Base-by-base conservation (phyloP, 2,888 invertebrate species). In the Nephrocerus scutellatus region DNA sequence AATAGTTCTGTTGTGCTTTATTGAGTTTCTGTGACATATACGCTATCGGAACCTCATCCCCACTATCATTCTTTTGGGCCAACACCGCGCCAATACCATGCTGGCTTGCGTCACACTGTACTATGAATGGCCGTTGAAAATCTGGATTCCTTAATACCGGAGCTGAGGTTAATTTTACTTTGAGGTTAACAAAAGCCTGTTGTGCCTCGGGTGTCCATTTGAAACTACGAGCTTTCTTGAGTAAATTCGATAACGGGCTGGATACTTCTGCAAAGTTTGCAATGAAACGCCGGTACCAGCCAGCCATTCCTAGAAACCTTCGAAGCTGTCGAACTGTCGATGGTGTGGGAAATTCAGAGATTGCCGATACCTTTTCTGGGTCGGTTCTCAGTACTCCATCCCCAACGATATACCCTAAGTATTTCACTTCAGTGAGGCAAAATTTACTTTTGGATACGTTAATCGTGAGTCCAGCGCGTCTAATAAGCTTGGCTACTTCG, bases 221-320 rank as follows among this genome's bases (percentile, higher is more conserved):
- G 10, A 39, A 43, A 9, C 8, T 21, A 6, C 10, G 6, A 3
- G 14, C 14, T 14, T 40, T 44, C n/a, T 41, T 44, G 7, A 46
- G 32, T 2, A 41, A 22, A 19, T 52, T 30, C 2, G 47, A 44
- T 19, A 49, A 31, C 3, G 44, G 43, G 1, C 44, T 31, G 2
- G 48, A 43, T 2, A 47, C 8, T 3, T 41, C 13, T 4, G 48
- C 45, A 33, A 30, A 47, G 19, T 44, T 41, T n/a, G 7, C 19
- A 2, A 48, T 41, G 25, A 47, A 49, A 6, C 46, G 29, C 3
- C 47, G 18, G 24, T 46, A 47, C 41, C 48, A 51, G 5, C 51
- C 47, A 2, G 44, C 36, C 41, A 45, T 48, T 10, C 47, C 46
- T 5, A 51, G 22, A 26, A 52, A 49, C 5, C 46, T 16, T 7